Percentiles rank a stretch among this genome's conserved stretches.
phyloP scores from a whole-genome alignment of 35 echinoderm and acorn worm genomes.

The Lytechinus variegatus region DNA sequence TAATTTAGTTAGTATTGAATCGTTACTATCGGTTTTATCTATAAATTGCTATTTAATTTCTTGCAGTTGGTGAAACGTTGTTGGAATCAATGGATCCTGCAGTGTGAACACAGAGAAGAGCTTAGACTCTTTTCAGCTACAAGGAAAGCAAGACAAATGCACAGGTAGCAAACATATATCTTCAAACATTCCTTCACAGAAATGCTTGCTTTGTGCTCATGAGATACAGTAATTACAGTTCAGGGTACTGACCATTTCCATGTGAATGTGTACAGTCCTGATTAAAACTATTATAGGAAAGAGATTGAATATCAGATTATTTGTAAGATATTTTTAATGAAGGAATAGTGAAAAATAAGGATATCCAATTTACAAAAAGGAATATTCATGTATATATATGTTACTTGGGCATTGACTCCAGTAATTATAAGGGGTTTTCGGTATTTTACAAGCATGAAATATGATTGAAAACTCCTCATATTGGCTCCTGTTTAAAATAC shows the following conservation, averaged over 20 bases:
- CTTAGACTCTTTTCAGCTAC: slow-evolving; percentile 55
- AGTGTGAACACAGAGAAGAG: slow-evolving; percentile 70
- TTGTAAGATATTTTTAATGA: not conserved
- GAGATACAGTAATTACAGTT: not conserved
- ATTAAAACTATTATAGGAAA: not conserved
- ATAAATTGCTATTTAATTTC: no score
- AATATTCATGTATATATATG: no score
- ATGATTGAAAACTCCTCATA: no score
- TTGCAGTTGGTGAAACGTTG: slow-evolving; percentile 29
- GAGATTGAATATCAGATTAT: not conserved
- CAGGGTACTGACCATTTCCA: not conserved
- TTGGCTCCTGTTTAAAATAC: no score
- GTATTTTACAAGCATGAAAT: no score
- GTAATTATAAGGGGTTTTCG: no score
- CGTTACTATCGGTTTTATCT: no score
- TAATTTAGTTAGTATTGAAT: no score
- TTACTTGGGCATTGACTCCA: no score
- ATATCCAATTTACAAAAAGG: no score
- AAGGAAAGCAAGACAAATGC: slow-evolving; percentile 60
- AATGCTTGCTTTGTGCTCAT: not conserved
- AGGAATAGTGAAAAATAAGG: no score
- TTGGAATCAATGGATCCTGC: slow-evolving; percentile 51
- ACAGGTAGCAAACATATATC: slow-evolving; percentile 36
- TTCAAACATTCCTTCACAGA: not conserved
- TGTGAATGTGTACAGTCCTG: not conserved